These are phyloP conservation scores for Calycopis cecrops DNA, from an alignment of 1,140 invertebrate species.

Conservation along the genomic window DNA sequence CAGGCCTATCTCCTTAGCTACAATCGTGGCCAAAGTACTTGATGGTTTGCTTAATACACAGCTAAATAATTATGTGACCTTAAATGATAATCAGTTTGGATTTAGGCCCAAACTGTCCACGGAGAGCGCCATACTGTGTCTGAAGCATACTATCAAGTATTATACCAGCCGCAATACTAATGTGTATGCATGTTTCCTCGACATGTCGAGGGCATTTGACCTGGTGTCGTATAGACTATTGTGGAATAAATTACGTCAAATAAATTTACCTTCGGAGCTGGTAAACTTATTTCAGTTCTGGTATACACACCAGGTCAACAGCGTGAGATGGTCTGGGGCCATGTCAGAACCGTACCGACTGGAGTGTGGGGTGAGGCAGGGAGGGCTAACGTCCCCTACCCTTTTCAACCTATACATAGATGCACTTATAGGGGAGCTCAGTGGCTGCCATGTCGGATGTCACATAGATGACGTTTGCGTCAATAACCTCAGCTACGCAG, in stretches of 20 bases:
- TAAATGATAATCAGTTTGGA: conserved; percentile 24
- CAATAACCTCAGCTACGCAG: no score
- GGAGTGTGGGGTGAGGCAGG: no score
- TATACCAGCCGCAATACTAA: conserved; percentile 18
- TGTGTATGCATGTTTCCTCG: not conserved
- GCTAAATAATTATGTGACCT: conserved; percentile 14
- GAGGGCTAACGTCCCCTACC: no score
- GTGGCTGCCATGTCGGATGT: no score
- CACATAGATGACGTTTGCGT: no score
- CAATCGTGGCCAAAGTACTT: conserved; percentile 23
- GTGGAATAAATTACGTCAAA: not conserved
- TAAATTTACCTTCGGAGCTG: not conserved
- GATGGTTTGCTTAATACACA: conserved; percentile 24
- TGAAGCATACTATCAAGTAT: no score
- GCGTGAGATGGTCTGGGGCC: no score
- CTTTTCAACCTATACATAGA: no score
- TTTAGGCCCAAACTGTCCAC: conserved; percentile 20
- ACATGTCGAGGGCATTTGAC: not conserved
- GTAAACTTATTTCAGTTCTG: not conserved
- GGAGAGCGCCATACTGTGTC: conserved; percentile 22
- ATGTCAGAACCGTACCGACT: no score
- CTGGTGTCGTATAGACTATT: not conserved
- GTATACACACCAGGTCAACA: no score
- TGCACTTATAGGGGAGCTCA: no score
- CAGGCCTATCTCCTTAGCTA: conserved; percentile 27